phyloP scores from a whole-genome alignment of 2,888 invertebrate genomes.

The Eudasyphora cyanicolor region DNA sequence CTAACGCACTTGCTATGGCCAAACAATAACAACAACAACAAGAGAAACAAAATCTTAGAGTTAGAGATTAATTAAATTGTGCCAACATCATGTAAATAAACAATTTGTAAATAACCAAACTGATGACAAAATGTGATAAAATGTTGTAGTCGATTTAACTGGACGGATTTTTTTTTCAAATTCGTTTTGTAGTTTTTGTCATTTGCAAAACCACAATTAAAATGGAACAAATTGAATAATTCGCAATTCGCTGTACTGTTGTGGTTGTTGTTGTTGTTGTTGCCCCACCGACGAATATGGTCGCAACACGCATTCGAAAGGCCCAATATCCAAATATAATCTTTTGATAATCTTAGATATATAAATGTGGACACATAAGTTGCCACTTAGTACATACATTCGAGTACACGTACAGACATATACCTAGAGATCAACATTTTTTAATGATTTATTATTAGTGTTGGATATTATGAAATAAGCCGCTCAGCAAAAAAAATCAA shows the following conservation, averaged over 20 bases:
- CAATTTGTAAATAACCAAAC: conserved; percentile 65
- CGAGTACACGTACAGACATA: background rate
- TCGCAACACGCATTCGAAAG: conserved; percentile 48
- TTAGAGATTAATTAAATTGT: conserved; percentile 30
- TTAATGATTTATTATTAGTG: conserved; percentile 24
- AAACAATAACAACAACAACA: no score
- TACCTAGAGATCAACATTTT: conserved; percentile 50
- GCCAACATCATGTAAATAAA: conserved; percentile 46
- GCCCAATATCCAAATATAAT: conserved; percentile 28
- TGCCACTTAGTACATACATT: background rate
- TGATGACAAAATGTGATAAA: conserved; percentile 66
- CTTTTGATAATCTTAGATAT: conserved; percentile 54
- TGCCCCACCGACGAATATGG: conserved; percentile 44
- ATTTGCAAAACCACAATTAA: conserved; percentile 47
- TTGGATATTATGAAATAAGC: background rate
- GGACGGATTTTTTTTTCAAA: background rate
- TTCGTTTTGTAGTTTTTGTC: background rate
- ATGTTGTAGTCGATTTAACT: conserved; percentile 44
- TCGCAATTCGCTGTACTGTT: conserved; percentile 19
- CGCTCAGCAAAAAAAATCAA: background rate
- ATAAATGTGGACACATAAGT: no score
- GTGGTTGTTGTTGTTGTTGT: background rate
- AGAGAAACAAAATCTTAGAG: no score
- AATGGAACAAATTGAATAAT: conserved; percentile 62
- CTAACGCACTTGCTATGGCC: background rate